Base-by-base conservation (phyloP, 2,888 invertebrate genomes). In the Hypolimnas misippus region DNA sequence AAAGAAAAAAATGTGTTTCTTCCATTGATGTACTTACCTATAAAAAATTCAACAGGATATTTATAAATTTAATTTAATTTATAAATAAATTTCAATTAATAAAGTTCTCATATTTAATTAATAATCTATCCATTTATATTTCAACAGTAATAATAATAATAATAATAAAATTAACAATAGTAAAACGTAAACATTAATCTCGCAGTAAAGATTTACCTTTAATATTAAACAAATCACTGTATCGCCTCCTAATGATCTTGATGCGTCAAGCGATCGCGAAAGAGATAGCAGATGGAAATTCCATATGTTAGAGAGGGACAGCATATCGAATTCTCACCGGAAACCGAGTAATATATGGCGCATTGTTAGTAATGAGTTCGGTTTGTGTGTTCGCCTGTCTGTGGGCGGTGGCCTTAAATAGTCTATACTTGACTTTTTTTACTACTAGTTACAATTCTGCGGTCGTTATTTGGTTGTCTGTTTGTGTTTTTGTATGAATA, bases 331-430 rank as follows among this genome's bases (percentile, higher is more conserved):
- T n/a, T n/a, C n/a, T n/a, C 66, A 83, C 90, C 89, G 91, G 90
- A 91, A 91, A 88, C 84, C 75, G 77, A 60, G 84, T 90, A 90
- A 91, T 89, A 89, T 91, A 91, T 91, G 89, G 87, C 73, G 86
- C 87, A 91, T 91, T 91, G 91, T 91, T 90, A 84, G 87, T 91
- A 91, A 91, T 86, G 90, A 91, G 91, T 85, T 86, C 86, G 81
- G 87, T 83, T 86, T 86, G 86, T 86, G 71, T 77, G 82, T 81
- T 77, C 78, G 79, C 76, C 67, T 75, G 85, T 78, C 80, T 71
- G 86, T 85, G 82, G 86, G 86, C 78, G 84, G 71, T 64, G 69
- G 68, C 62, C 64, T 67, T 69, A 69, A 69, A 69, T 69, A 69
- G 62, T 62, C 62, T 64, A 62, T 62, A 62, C 42, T 17, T 17